Conservation (phyloP, 2,888 invertebrate genomes). For the Julus scanicus region DNA sequence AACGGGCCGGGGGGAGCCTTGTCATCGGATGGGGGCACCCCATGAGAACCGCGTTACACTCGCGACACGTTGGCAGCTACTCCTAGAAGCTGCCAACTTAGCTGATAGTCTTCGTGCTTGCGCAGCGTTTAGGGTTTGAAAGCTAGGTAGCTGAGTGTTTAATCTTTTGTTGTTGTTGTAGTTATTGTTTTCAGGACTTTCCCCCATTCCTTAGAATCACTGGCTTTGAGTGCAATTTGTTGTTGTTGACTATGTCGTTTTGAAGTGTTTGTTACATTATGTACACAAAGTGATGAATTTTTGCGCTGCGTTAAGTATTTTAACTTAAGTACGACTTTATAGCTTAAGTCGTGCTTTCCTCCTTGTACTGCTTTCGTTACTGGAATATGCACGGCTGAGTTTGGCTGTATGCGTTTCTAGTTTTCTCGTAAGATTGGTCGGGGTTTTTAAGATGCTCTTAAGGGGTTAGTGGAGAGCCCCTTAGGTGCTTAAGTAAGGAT, state of each 20-base stretch:
- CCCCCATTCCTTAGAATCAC: not conserved
- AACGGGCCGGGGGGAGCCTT: not conserved
- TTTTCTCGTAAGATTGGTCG: no score
- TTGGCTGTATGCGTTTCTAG: no score
- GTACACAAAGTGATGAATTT: not conserved
- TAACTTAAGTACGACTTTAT: not conserved
- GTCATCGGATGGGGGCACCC: not conserved
- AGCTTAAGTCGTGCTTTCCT: not conserved
- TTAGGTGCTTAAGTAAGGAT: no score
- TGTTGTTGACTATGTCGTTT: not conserved
- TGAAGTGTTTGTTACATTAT: not conserved
- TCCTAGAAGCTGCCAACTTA: not conserved
- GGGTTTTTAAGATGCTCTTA: no score
- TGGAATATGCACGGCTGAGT: no score
- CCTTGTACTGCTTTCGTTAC: no score
- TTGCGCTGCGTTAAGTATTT: not conserved
- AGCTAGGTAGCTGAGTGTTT: not conserved
- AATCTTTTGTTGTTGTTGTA: not conserved
- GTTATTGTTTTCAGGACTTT: not conserved
- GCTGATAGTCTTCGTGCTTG: not conserved
- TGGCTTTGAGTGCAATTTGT: conserved; percentile 22
- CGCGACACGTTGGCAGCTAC: conserved; percentile 14
- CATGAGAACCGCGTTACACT: not conserved
- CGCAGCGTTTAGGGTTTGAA: not conserved
- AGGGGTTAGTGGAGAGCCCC: no score